Percentiles rank a stretch among this genome's conserved stretches.
These are phyloP conservation scores for Potamarius usumacintae DNA, from an alignment of 2,113 vertebrate genomes.

Conservation along the genomic window DNA sequence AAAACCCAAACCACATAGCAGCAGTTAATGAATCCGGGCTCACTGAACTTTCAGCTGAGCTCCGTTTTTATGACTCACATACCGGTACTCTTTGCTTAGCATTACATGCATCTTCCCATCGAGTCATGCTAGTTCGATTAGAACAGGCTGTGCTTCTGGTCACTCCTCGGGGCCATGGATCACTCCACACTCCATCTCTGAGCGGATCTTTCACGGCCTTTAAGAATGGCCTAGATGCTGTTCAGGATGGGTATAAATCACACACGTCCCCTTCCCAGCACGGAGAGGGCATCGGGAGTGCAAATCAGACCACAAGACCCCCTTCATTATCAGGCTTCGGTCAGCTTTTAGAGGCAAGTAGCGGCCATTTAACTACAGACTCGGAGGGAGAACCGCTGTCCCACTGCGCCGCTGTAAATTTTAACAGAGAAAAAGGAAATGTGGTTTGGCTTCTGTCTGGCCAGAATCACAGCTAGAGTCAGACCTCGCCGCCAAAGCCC, in stretches of 20 bases:
- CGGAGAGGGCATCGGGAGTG: slow-evolving; percentile 23
- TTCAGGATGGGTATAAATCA: slow-evolving; percentile 26
- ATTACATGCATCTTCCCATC: background rate
- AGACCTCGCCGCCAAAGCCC: slow-evolving; percentile 31
- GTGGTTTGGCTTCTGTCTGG: slow-evolving; percentile 62
- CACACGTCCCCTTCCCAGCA: slow-evolving; percentile 13
- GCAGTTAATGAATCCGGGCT: background rate
- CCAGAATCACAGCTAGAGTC: slow-evolving; percentile 35
- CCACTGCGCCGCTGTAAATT: slow-evolving; percentile 56
- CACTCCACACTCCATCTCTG: slow-evolving; percentile 28
- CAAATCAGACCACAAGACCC: slow-evolving; percentile 46
- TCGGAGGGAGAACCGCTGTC: slow-evolving; percentile 23
- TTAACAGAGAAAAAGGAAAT: slow-evolving; percentile 61
- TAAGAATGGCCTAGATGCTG: background rate
- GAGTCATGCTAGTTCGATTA: slow-evolving; percentile 26
- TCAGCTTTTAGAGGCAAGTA: slow-evolving; percentile 41
- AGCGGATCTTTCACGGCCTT: slow-evolving; percentile 17
- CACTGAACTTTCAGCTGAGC: background rate
- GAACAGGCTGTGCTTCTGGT: background rate
- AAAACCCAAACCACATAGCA: slow-evolving; percentile 6
- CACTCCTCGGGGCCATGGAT: background rate
- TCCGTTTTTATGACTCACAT: background rate
- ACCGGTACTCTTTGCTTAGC: slow-evolving; percentile 1
- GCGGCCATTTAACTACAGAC: slow-evolving; percentile 35
- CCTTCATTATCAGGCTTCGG: slow-evolving; percentile 44